These are phyloP conservation scores for Gymnothorax javanicus DNA, from an alignment of 2,797 vertebrate genomes.

Conservation along the genomic window DNA sequence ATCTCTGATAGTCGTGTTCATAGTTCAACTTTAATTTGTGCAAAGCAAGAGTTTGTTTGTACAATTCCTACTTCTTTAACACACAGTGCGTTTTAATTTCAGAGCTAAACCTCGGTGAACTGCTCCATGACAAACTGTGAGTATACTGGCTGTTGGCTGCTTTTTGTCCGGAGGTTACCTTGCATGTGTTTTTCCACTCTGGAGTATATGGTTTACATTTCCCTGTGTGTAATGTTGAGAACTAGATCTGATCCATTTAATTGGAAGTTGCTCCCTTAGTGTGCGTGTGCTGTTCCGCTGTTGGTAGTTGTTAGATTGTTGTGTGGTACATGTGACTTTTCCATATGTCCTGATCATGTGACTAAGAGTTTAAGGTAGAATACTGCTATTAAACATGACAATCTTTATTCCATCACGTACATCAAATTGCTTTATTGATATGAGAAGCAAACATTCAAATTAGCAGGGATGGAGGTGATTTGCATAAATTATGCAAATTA, in stretches of 20 bases:
- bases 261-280: background rate
- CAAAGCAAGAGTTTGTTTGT: background rate
- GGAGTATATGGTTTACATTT: background rate
- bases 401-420: no score
- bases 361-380: no score
- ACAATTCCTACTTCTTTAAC: background rate
- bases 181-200: background rate
- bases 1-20: background rate
- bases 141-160: slow-evolving; percentile 57
- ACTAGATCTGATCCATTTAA: background rate
- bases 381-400: no score
- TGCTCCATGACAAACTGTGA: slow-evolving; percentile 98
- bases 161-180: background rate
- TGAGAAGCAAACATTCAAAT: no score
- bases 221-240: background rate
- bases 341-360: background rate
- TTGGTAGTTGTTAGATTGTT: background rate
- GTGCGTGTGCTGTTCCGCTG: background rate
- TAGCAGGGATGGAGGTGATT: no score
- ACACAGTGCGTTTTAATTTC: slow-evolving; percentile 50
- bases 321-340: background rate
- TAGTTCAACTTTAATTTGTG: background rate
- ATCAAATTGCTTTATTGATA: no score
- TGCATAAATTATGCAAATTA: no score
- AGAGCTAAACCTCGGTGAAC: slow-evolving; percentile 95